Conservation (phyloP, 2,797 vertebrate species). For the Philypnodon macrostomus region DNA sequence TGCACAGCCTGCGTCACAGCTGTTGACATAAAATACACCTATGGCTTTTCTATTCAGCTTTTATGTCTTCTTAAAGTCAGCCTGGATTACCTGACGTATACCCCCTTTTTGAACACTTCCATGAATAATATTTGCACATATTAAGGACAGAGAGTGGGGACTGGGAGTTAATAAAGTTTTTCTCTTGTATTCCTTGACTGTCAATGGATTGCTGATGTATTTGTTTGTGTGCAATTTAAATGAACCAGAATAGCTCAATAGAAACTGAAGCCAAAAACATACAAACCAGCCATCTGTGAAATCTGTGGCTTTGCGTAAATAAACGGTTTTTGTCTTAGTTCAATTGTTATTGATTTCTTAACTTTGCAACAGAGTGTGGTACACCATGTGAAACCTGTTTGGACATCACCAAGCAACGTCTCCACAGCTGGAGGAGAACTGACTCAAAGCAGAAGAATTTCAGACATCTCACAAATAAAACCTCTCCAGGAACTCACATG, state of each 20-base stretch:
- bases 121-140: slow-evolving; percentile 58
- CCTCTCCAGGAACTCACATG: slow-evolving; percentile 25
- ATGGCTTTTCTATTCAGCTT: slow-evolving; percentile 28
- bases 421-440: slow-evolving; percentile 54
- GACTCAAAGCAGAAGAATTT: slow-evolving; percentile 60
- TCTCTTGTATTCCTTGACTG: slow-evolving; percentile 3
- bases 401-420: slow-evolving; percentile 47
- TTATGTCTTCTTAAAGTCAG: slow-evolving; percentile 50
- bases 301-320: too few species aligned
- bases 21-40: slow-evolving; percentile 25
- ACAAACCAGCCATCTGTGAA: too few species aligned
- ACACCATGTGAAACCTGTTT: slow-evolving; percentile 34
- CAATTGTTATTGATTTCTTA: not conserved
- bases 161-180: too few species aligned
- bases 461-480: slow-evolving; percentile 46
- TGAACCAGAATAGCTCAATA: too few species aligned
- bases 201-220: slow-evolving; percentile 18
- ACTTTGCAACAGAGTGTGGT: not conserved
- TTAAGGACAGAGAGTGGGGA: slow-evolving; percentile 31
- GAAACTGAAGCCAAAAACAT: too few species aligned
- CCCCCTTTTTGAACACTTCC: slow-evolving; percentile 43
- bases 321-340: too few species aligned
- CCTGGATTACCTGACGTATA: slow-evolving; percentile 56
- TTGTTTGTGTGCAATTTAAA: slow-evolving; percentile 7
- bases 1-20: slow-evolving; percentile 7